Base-by-base conservation (phyloP, 1,140 invertebrate genomes). In the Ceratoteleas bidentatus region DNA sequence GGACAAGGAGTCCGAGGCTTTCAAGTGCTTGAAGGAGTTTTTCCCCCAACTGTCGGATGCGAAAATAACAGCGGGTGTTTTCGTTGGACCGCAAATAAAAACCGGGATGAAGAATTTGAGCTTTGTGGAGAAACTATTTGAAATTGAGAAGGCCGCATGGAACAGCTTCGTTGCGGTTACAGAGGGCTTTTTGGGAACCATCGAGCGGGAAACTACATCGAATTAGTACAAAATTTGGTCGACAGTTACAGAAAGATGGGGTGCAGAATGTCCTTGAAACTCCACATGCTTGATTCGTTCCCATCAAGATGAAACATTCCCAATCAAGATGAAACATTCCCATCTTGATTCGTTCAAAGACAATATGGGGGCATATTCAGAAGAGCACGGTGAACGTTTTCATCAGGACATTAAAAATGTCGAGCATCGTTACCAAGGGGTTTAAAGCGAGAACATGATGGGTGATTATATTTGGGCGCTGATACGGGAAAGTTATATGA, bases 251-350 rank as follows among this genome's bases (percentile, higher is more conserved):
- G 81, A 47, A 34, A 61, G n/a, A 88, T 90, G 62, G 88, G 85
- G 43, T 89, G 87, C 78, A 84, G 83, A 53, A 89, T 90, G 87
- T 91, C 86, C n/a, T 33, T 87, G 15, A 90, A 90, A 74, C 38
- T 90, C 7, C 86, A 90, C 72, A 86, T 88, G 82, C 77, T 91
- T n/a, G n/a, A n/a, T n/a, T n/a, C n/a, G n/a, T n/a, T n/a, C n/a
- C n/a, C n/a, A n/a, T n/a, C n/a, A n/a, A n/a, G n/a, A n/a, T n/a
- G n/a, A n/a, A n/a, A n/a, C n/a, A n/a, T n/a, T n/a, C n/a, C n/a
- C n/a, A n/a, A n/a, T n/a, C n/a, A n/a, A n/a, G n/a, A n/a, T n/a
- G n/a, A n/a, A n/a, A 45, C 85, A 88, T 85, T 70, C 85, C 78
- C 87, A 91, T 72, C 75, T 90, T 11, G 85, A 89, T 77, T 73